These are phyloP conservation scores for Heliothis subflexa DNA, from an alignment of 1,140 invertebrate species.

Conservation along the genomic window DNA sequence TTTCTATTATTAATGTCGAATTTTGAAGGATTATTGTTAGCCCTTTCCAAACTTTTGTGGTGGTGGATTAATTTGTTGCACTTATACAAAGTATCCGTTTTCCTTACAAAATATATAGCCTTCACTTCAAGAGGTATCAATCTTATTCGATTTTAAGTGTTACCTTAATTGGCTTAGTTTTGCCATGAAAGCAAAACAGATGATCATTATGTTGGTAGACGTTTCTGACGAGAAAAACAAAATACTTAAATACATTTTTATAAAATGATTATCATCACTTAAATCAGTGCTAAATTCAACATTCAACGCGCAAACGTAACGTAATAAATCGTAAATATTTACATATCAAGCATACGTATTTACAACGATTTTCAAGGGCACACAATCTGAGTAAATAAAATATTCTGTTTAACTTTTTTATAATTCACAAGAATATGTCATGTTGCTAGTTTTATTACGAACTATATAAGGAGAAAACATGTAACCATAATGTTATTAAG, in stretches of 20 bases:
- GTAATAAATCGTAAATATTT: slow-evolving; percentile 22
- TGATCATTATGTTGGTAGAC: no score
- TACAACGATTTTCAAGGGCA: slow-evolving; percentile 30
- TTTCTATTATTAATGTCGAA: background rate
- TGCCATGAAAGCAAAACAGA: no score
- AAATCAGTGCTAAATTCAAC: background rate
- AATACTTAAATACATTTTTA: background rate
- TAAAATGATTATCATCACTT: background rate
- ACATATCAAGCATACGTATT: slow-evolving; percentile 5
- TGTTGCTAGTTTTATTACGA: background rate
- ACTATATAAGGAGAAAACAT: slow-evolving; percentile 16
- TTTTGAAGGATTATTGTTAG: background rate
- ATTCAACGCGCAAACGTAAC: background rate
- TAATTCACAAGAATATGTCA: slow-evolving; percentile 5
- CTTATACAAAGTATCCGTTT: no score
- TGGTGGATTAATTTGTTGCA: no score
- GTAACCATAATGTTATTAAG: background rate
- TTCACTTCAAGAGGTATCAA: no score
- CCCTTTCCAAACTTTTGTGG: background rate
- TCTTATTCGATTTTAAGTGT: background rate
- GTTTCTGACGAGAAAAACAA: no score
- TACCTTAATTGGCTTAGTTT: no score
- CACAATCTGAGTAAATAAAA: slow-evolving; percentile 7
- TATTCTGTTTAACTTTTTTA: slow-evolving; percentile 7
- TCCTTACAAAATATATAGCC: no score